These are phyloP conservation scores for Enteromius trimaculatus DNA, from an alignment of 2,797 vertebrate species.

Conservation along the genomic window DNA sequence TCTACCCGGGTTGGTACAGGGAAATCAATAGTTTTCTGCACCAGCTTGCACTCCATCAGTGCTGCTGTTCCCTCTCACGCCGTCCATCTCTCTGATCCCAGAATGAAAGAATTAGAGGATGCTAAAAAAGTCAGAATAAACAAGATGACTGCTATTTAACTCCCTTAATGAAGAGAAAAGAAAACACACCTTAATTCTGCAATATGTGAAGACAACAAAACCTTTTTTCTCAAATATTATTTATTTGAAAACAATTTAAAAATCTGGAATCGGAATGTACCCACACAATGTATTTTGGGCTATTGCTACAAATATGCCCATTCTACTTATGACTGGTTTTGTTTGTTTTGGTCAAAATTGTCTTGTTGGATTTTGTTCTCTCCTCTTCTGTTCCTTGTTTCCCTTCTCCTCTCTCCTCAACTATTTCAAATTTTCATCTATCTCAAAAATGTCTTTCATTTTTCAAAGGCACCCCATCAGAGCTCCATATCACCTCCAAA, in stretches of 20 bases:
- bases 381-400: neutral
- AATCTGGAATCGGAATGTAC: too few relatives aligned
- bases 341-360: neutral
- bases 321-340: too few relatives aligned
- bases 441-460: slow-evolving; percentile 56
- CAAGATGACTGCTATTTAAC: neutral
- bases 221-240: neutral
- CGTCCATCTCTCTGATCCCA: neutral
- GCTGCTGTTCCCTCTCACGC: neutral
- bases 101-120: neutral
- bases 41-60: slow-evolving; percentile 40
- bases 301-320: too few relatives aligned
- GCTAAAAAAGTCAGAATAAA: neutral
- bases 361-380: neutral
- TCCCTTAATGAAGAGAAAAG: neutral
- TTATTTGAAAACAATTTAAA: too few relatives aligned
- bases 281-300: too few relatives aligned
- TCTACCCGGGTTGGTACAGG: slow-evolving; percentile 68
- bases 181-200: neutral
- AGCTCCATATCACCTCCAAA: slow-evolving; percentile 10
- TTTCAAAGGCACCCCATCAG: neutral
- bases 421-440: neutral
- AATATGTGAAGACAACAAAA: neutral
- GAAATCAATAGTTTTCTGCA: slow-evolving; percentile 73
- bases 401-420: neutral